Base-by-base conservation (phyloP, 2,797 vertebrate genomes). In the Danio albolineatus region DNA sequence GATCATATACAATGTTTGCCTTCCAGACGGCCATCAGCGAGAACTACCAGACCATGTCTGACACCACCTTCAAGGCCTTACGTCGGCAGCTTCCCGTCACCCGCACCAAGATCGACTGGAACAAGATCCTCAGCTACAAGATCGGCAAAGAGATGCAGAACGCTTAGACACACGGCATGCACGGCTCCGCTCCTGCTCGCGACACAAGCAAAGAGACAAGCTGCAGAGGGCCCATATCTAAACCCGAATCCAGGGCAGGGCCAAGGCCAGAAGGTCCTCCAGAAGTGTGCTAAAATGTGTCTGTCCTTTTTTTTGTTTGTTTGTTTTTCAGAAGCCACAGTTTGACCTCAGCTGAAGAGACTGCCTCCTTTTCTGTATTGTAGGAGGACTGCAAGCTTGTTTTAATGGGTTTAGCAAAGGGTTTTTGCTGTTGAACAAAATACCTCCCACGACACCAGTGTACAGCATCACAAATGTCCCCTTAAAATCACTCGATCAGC, bases 51-150 rank as follows among this genome's bases (percentile, higher is more conserved):
- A 97, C 96, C 38, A 99, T 99, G 97, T 98, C 97, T 48, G 96
- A 98, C 89, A 99, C 96, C 93, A 98, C 97, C 14, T 99, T 98
- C 92, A 99, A 99, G 90, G 97, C 97, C 91, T 94, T 99, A 89
- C 96, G 96, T 83, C 93, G 97, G 87, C 97, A 96, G 88, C 95
- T 99, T 61, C 97, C 97, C 0, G 96, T 99, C 89, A 98, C 96
- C 83, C 96, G 96, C 89, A 98, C 96, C 93, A 99, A 99, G 94
- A 95, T 98, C 4, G 97, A 98, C 94, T 98, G 97, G 97, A 98
- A 96, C 95, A 99, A 98, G 94, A 98, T 99, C 92, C 96, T 98
- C 87, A 98, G 96, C 92, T 98, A 98, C 94, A 98, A 97, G 93
- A 98, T 98, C 49, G 97, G 96, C 92, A 98, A 98, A 86, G 97